These are phyloP conservation scores for Crotalus horridus DNA, from an alignment of 2,113 vertebrate species.

Conservation along the genomic window DNA sequence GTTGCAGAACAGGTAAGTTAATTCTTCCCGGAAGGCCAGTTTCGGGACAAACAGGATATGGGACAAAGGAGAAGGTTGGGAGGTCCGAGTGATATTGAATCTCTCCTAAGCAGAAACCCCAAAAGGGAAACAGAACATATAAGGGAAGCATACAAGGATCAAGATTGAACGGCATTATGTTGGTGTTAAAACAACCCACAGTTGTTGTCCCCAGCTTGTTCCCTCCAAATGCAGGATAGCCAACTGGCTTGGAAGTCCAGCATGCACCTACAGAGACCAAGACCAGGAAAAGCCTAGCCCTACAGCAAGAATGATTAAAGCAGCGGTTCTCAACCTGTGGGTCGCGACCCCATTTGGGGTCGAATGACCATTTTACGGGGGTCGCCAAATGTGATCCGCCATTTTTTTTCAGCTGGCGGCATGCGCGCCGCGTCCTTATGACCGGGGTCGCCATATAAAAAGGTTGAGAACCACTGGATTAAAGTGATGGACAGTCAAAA, in stretches of 20 bases:
- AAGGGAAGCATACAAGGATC: background rate
- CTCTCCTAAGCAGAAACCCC: conserved; percentile 60
- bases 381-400: no score
- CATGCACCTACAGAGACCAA: background rate
- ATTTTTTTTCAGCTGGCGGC: no score
- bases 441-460: no score
- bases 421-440: no score
- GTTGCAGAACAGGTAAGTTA: conserved; percentile 67
- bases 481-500: background rate
- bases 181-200: background rate
- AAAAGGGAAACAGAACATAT: background rate
- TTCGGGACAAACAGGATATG: conserved; percentile 71
- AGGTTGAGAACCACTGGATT: no score
- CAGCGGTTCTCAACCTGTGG: no score
- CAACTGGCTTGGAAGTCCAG: background rate
- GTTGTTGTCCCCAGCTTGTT: background rate
- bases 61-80: conserved; percentile 78
- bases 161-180: background rate
- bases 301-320: background rate
- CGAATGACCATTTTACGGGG: no score
- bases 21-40: conserved; percentile 65
- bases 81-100: conserved; percentile 62
- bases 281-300: background rate
- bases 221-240: background rate
- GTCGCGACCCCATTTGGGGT: no score